Evolutionary conservation across 2,888 invertebrate genomes (phyloP), one percentile per base, ranked within the genome.

Genomic region (Venusia cambrica): DNA sequence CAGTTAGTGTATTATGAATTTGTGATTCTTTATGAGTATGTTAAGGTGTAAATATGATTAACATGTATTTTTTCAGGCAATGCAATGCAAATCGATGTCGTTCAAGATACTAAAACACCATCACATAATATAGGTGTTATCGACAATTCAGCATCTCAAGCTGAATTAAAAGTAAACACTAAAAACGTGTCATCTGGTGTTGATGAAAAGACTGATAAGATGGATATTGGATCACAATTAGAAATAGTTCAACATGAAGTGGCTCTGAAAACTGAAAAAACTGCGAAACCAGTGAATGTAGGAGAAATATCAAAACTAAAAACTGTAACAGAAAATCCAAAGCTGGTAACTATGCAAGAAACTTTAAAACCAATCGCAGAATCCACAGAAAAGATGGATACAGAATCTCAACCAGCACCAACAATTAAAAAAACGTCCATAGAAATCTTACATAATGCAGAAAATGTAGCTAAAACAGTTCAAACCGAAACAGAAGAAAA

Each of bases 81-180:
- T n/a, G 16, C 19, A 14, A 10, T 25, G 5, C 14, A 22, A 17
- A 6, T 4, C 8, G 33, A 40, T 8, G 3, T 17, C 5, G 25
- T 43, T 1, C 21, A 41, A 44, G 31, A 39, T 5, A 12, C 22
- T 1, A 18, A 18, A 19, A 8, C 25, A 8, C 4, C 16, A 4
- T 14, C 16, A 1, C 3, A 30, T 13, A 27, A 25, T 25, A 19
- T 33, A 19, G 40, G 43, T 8, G 42, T 33, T 7, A 40, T 48
- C 20, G 45, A 44, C 19, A 31, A 24, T 5, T 4, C 25, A 6
- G 15, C 29, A 11, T 22, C 29, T 10, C 38, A 44, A 44, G 5
- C 13, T 5, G 36, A 48, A 36, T 5, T 11, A 11, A 17, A 9
- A 8, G 18, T 7, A 12, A 12, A 27, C 2, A 18, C 7, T 7